Evolutionary conservation across 2,113 vertebrate species (phyloP).

Genomic region (Anas platyrhynchos): DNA sequence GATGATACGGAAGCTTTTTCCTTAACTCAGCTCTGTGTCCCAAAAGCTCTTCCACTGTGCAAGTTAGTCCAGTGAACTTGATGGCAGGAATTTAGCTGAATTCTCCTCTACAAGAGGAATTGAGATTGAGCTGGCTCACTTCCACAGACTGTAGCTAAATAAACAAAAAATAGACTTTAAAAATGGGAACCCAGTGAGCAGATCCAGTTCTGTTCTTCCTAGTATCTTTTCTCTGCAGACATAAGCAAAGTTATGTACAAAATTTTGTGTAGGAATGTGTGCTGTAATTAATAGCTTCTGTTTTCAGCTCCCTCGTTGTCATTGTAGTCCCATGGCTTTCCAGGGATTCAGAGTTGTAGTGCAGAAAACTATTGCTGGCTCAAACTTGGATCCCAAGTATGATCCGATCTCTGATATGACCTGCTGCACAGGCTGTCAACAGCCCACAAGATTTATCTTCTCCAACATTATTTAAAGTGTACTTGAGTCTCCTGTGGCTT

Average conservation of each 20-base stretch:
- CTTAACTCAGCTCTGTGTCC: neutral
- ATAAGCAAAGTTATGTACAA: neutral
- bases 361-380: conserved; percentile 24
- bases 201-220: neutral
- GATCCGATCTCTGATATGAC: conserved; percentile 37
- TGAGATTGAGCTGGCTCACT: neutral
- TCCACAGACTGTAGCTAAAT: neutral
- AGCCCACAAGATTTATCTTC: conserved; percentile 32
- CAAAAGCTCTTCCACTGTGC: neutral
- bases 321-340: neutral
- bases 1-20: neutral
- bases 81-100: neutral
- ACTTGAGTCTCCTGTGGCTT: conserved; percentile 40
- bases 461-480: neutral
- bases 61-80: neutral
- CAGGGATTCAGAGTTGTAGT: conserved; percentile 22
- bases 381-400: neutral
- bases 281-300: neutral
- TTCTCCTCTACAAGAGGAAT: neutral
- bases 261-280: neutral
- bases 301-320: conserved; percentile 9
- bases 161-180: no score
- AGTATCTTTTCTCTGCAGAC: neutral
- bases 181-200: neutral
- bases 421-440: conserved; percentile 39